These are phyloP conservation scores for Pectinophora gossypiella DNA, from an alignment of 1,140 invertebrate genomes.

Conservation along the genomic window DNA sequence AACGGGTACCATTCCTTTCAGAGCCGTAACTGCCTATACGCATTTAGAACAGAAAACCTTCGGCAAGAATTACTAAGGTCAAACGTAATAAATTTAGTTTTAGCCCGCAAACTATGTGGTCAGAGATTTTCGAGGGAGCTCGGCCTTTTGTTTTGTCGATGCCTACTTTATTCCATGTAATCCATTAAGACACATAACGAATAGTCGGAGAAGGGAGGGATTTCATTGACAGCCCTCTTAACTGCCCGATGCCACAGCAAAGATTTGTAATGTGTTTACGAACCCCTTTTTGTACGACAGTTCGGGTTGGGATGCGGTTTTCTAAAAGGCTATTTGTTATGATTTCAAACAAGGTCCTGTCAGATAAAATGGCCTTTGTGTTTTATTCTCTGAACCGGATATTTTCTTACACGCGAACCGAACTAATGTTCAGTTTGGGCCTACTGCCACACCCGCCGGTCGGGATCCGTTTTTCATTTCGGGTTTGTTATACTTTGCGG, in stretches of 20 bases:
- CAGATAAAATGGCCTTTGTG: slow-evolving; percentile 63
- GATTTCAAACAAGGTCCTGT: slow-evolving; percentile 67
- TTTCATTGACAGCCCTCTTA: slow-evolving; percentile 65
- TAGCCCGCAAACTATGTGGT: slow-evolving; percentile 64
- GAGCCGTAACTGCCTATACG: slow-evolving; percentile 52
- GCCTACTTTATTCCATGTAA: slow-evolving; percentile 67
- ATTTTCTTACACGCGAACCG: slow-evolving; percentile 38
- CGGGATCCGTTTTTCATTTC: neutral
- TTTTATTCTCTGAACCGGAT: slow-evolving; percentile 57
- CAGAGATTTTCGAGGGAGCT: slow-evolving; percentile 52
- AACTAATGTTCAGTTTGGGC: slow-evolving; percentile 24
- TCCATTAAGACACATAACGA: slow-evolving; percentile 68
- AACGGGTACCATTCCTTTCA: slow-evolving; percentile 46
- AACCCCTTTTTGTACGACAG: slow-evolving; percentile 58
- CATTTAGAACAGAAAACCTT: slow-evolving; percentile 56
- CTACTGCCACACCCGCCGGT: neutral
- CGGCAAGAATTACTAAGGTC: slow-evolving; percentile 67
- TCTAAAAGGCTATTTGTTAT: slow-evolving; percentile 70
- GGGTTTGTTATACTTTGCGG: neutral
- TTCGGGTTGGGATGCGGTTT: slow-evolving; percentile 64
- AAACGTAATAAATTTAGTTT: slow-evolving; percentile 72
- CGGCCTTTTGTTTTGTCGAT: slow-evolving; percentile 65
- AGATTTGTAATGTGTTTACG: slow-evolving; percentile 69
- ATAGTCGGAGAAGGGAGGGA: slow-evolving; percentile 48
- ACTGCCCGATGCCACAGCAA: slow-evolving; percentile 43